Conservation (phyloP, 2,888 invertebrate genomes). For the Tineola bisselliella region DNA sequence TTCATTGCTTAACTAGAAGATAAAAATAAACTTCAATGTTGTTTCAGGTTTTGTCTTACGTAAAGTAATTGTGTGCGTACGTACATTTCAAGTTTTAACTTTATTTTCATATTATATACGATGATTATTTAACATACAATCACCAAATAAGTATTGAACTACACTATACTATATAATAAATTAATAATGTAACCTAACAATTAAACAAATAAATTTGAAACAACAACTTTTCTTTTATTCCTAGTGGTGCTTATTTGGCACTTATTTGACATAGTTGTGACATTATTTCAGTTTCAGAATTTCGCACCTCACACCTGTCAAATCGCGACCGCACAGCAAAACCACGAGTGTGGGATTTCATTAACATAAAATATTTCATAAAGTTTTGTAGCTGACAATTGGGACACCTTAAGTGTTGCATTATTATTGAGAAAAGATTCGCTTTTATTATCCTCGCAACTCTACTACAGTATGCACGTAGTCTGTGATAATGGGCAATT, state of each 20-base stretch:
- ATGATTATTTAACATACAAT: no score
- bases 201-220: no score
- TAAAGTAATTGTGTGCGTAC: neutral
- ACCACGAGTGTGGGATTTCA: neutral
- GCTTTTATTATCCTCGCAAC: no score
- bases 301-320: neutral
- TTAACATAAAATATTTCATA: neutral
- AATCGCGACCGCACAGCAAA: neutral
- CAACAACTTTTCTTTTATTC: no score
- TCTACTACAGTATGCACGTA: no score
- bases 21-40: neutral
- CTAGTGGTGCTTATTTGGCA: neutral
- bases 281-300: neutral
- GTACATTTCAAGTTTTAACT: no score
- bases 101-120: no score
- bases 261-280: neutral
- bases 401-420: neutral
- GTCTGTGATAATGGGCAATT: neutral
- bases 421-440: no score
- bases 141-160: no score
- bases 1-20: neutral
- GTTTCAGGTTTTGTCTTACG: neutral
- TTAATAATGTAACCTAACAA: no score
- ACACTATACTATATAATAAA: no score
- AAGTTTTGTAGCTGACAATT: neutral